These are phyloP conservation scores for Eueremaeus valkanovi DNA, from an alignment of 2,888 invertebrate species.

Conservation along the genomic window DNA sequence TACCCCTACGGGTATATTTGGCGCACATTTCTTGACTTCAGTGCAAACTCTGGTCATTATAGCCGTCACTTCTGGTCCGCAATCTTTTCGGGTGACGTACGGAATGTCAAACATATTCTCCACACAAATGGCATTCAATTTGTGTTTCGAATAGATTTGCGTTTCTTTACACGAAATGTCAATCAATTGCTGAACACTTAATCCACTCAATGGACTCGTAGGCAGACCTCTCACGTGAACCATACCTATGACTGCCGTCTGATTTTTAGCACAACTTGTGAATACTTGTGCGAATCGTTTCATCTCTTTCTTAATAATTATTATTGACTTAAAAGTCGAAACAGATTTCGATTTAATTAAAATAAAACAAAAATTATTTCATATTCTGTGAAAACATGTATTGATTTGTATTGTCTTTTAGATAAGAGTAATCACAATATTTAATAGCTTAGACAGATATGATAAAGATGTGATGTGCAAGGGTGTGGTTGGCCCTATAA, in stretches of 20 bases:
- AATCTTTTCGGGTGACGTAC: constrained; percentile 59
- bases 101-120: constrained; percentile 79
- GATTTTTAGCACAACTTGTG: background rate
- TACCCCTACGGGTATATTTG: constrained; percentile 60
- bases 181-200: constrained; percentile 58
- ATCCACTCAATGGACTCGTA: constrained; percentile 62
- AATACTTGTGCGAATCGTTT: constrained; percentile 4
- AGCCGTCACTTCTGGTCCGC: constrained; percentile 66
- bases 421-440: no score
- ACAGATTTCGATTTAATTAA: no score
- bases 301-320: background rate
- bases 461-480: no score
- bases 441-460: no score
- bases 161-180: constrained; percentile 62
- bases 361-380: no score
- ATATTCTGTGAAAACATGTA: no score
- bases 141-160: constrained; percentile 59
- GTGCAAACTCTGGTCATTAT: constrained; percentile 64
- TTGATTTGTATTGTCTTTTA: no score
- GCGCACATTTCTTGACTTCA: constrained; percentile 59
- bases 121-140: constrained; percentile 61
- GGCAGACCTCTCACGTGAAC: constrained; percentile 66
- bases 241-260: constrained; percentile 62
- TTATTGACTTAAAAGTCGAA: no score
- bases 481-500: no score